A percentile compares a stretch with the other conserved stretches of the same genome.
Evolutionary conservation across 2,113 vertebrate genomes (phyloP).

Genomic region (Stigmatopora nigra): DNA sequence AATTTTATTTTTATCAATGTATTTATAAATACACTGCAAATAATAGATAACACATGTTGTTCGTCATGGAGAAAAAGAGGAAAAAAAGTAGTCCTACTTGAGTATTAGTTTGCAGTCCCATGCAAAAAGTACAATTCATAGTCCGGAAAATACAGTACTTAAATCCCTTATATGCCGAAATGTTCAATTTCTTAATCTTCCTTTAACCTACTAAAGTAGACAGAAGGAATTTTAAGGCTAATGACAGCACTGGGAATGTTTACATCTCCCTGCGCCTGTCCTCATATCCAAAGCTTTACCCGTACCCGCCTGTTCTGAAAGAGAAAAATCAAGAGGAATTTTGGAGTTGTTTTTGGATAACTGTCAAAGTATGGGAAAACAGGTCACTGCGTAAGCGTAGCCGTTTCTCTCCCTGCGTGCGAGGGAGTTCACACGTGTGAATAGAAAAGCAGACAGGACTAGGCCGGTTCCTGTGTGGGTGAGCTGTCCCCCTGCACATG

Average conservation of each 20-base stretch:
- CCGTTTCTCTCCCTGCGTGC: constrained; percentile 22
- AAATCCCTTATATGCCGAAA: constrained; percentile 7
- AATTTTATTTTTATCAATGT: too few relatives aligned
- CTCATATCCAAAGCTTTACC: constrained; percentile 59
- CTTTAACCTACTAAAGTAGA: constrained; percentile 25
- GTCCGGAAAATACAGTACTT: constrained; percentile 3
- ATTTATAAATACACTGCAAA: too few relatives aligned
- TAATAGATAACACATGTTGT: too few relatives aligned
- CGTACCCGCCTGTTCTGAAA: constrained; percentile 48
- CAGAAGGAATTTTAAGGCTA: constrained; percentile 47
- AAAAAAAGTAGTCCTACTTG: too few relatives aligned
- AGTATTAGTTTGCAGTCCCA: too few relatives aligned
- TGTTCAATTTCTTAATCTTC: constrained; percentile 26
- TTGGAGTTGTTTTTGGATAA: constrained; percentile 65
- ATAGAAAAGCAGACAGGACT: constrained; percentile 38
- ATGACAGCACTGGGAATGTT: constrained; percentile 59
- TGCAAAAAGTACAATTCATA: too few relatives aligned
- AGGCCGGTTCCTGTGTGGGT: constrained; percentile 53
- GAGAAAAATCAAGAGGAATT: constrained; percentile 62
- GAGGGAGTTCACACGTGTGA: constrained; percentile 29
- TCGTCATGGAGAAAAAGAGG: too few relatives aligned
- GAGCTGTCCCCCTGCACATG: constrained; percentile 45
- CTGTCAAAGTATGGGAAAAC: constrained; percentile 63
- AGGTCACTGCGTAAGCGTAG: constrained; percentile 57
- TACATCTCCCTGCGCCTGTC: constrained; percentile 57